A percentile compares a stretch with the other conserved stretches of the same genome.
Conservation (phyloP, 2,888 invertebrate genomes). For the Spilarctia lutea region DNA sequence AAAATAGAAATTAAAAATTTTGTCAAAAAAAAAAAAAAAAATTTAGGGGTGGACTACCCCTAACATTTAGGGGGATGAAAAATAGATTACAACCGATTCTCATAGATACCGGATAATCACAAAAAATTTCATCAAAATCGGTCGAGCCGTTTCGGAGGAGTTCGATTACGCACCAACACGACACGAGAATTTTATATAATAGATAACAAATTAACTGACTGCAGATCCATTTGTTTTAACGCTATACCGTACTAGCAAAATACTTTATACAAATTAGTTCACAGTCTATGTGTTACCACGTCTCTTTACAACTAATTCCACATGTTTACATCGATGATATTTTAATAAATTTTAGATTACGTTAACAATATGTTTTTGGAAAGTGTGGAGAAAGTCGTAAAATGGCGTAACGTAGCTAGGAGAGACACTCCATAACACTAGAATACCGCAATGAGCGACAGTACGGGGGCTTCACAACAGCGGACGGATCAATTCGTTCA, state of each 20-base stretch:
- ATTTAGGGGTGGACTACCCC: too few species aligned
- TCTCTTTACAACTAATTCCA: constrained; percentile 27
- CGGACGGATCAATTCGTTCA: constrained; percentile 84
- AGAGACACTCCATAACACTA: constrained; percentile 46
- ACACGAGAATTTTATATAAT: too few species aligned
- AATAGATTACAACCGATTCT: too few species aligned
- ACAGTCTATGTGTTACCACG: constrained; percentile 50
- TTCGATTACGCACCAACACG: too few species aligned
- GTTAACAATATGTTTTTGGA: constrained; percentile 24
- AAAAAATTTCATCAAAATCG: too few species aligned
- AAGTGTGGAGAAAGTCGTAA: constrained; percentile 29
- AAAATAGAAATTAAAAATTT: too few species aligned
- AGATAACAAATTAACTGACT: constrained; percentile 58
- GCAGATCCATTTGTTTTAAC: constrained; percentile 32
- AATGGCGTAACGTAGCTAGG: constrained; percentile 25
- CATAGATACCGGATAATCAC: too few species aligned
- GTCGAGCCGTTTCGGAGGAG: too few species aligned
- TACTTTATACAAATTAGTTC: constrained; percentile 63
- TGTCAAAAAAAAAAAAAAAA: too few species aligned
- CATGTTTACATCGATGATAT: constrained; percentile 12
- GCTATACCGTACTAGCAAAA: constrained; percentile 48
- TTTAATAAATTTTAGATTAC: constrained; percentile 19
- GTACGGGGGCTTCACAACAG: constrained; percentile 73
- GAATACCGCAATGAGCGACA: constrained; percentile 66
- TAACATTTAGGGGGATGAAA: too few species aligned